phyloP scores from a whole-genome alignment of 2,888 invertebrate species.

The Andrena marginata region DNA sequence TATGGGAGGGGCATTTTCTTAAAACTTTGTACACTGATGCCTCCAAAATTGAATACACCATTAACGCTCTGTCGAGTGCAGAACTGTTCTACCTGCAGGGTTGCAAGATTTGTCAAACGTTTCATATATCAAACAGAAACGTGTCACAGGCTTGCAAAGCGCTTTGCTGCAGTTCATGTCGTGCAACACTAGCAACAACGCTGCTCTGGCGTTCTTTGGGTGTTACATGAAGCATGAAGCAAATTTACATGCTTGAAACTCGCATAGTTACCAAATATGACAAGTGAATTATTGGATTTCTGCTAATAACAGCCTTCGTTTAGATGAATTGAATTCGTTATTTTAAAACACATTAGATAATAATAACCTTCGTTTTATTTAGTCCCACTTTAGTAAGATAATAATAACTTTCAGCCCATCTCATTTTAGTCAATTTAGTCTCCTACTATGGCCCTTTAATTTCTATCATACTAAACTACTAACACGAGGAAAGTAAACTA shows the following conservation, averaged over 20 bases:
- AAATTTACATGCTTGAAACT: slow-evolving; percentile 5
- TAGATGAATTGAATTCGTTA: not conserved
- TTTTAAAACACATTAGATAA: too few relatives aligned
- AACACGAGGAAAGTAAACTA: too few relatives aligned
- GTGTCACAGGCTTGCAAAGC: slow-evolving; percentile 25
- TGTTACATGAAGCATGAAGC: slow-evolving; percentile 16
- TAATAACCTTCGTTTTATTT: too few relatives aligned
- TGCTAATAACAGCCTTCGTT: not conserved
- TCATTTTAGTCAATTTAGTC: too few relatives aligned
- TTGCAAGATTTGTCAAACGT: slow-evolving; percentile 37
- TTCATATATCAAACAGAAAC: slow-evolving; percentile 44
- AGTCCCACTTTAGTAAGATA: too few relatives aligned
- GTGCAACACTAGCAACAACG: slow-evolving; percentile 44
- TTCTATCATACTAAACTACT: too few relatives aligned
- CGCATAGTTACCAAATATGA: not conserved
- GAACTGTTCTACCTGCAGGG: not conserved
- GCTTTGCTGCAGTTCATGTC: slow-evolving; percentile 35
- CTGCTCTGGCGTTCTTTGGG: slow-evolving; percentile 26
- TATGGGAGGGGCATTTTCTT: not conserved
- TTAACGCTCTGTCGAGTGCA: slow-evolving; percentile 24
- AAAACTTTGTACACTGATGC: not conserved
- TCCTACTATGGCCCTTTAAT: too few relatives aligned
- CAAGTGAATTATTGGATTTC: not conserved
- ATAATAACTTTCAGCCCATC: too few relatives aligned
- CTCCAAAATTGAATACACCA: slow-evolving; percentile 28